Evolutionary conservation across 1,140 invertebrate genomes (phyloP).

Genomic region (Calycopis cecrops): DNA sequence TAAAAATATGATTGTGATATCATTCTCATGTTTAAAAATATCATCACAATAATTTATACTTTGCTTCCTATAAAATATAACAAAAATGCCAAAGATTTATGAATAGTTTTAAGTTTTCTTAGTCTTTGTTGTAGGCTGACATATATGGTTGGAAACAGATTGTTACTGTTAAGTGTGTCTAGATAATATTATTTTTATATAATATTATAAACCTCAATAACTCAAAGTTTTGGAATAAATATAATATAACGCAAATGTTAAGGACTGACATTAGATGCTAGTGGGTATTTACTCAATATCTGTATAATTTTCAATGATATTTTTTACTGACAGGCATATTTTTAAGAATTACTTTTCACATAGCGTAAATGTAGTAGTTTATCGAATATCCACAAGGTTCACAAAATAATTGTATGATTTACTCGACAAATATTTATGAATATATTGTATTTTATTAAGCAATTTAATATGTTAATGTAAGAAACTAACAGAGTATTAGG

Average conservation of each 20-base stretch:
- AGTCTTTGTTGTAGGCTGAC: constrained; percentile 37
- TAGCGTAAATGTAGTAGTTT: no score
- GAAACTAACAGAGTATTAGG: no score
- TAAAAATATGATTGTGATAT: constrained; percentile 28
- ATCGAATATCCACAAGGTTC: no score
- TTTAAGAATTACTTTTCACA: constrained; percentile 5
- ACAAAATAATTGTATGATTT: no score
- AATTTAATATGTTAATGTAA: no score
- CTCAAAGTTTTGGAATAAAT: constrained; percentile 53
- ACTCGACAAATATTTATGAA: no score
- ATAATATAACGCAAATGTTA: constrained; percentile 12
- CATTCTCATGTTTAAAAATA: constrained; percentile 23
- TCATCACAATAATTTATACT: constrained; percentile 38
- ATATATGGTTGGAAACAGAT: constrained; percentile 66
- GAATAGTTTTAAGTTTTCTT: constrained; percentile 62
- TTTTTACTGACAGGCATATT: constrained; percentile 26
- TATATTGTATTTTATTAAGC: no score
- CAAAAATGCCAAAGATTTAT: constrained; percentile 69
- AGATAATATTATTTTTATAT: constrained; percentile 68
- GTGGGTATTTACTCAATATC: neutral
- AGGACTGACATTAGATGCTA: constrained; percentile 14
- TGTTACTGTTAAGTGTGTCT: constrained; percentile 64
- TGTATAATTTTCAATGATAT: constrained; percentile 26
- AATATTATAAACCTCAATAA: constrained; percentile 55
- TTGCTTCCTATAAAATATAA: constrained; percentile 28